A percentile compares a stretch with the other conserved stretches of the same genome.
phyloP scores from a whole-genome alignment of 2,113 vertebrate species.

The Nansenia antarctica region DNA sequence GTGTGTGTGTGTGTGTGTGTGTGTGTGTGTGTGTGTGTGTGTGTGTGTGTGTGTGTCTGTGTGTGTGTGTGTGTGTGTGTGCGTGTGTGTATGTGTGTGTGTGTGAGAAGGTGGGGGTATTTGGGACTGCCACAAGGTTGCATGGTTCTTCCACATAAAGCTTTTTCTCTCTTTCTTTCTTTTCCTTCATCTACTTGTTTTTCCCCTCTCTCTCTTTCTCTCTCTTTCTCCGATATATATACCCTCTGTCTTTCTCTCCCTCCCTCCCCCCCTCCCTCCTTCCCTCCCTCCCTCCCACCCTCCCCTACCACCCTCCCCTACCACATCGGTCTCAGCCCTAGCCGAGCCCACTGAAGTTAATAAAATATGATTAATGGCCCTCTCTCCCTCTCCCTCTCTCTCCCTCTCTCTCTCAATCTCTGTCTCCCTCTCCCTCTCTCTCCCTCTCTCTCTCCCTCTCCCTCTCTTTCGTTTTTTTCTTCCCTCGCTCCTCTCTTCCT shows the following conservation, averaged over 20 bases:
- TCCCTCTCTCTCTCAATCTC: not conserved
- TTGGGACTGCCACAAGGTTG: not conserved
- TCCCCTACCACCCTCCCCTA: constrained; percentile 15
- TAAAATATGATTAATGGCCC: constrained; percentile 45
- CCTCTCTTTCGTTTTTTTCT: not conserved
- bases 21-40: not conserved
- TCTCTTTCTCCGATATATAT: not conserved
- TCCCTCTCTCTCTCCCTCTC: not conserved
- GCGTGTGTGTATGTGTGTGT: not conserved
- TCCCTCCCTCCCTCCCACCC: not conserved
- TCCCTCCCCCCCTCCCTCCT: not conserved
- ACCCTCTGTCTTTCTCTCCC: no score
- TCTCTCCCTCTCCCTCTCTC: constrained; percentile 4
- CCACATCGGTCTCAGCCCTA: constrained; percentile 3
- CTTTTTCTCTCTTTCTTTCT: not conserved
- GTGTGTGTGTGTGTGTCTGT: rapidly evolving
- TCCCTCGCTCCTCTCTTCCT: constrained; percentile 12
- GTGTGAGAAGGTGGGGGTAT: not conserved
- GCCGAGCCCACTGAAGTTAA: constrained; percentile 38
- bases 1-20: not conserved
- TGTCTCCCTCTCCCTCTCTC: no score
- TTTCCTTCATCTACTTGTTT: not conserved
- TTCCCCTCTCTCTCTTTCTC: not conserved
- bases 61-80: not conserved
- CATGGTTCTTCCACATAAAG: not conserved